Evolutionary conservation across 2,113 vertebrate species (phyloP), one percentile per base, ranked within the genome.

Genomic region (Perognathus longimembris): DNA sequence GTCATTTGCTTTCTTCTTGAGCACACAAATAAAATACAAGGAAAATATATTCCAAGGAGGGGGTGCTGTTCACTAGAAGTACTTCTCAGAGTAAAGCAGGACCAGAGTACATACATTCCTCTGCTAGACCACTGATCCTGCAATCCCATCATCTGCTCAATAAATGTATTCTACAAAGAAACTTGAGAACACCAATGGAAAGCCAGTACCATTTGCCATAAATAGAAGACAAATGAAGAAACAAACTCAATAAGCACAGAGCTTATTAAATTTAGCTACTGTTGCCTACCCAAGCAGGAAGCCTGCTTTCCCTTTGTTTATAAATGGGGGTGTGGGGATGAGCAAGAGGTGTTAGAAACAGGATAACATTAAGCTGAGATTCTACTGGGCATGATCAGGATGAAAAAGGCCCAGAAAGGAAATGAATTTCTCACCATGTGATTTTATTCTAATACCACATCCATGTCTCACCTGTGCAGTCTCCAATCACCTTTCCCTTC

Each of bases 151-250:
- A 81, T n/a, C 59, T 71, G 57, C 54, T 64, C 76, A 70, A 93
- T 26, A 77, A 78, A 69, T 32, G 28, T 66, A 76, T 86, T 74
- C 93, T 28, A 88, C 38, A 92, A 77, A 80, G 82, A 92, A 89
- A 89, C 69, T 64, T 88, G 82, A 80, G 8, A 77, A 76, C 67
- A 81, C 36, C 36, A 26, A 80, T 63, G 30, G 70, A 89, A 95
- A 94, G 80, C 20, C 83, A 90, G 83, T 67, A 84, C 45, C 75
- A 89, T 22, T 64, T 92, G 91, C 95, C 91, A 91, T 77, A 89
- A 86, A 91, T 34, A 93, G 88, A 91, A 95, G 77, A 84, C 84
- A 95, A 94, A 79, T 84, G 34, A 74, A 89, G 79, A 89, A 85
- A 77, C 57, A 88, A 90, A 82, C 17, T 45, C 79, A 88, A 88